Percentiles rank a stretch among this genome's conserved stretches.
These are phyloP conservation scores for Orthosia cruda DNA, from an alignment of 2,888 invertebrate genomes.

Conservation along the genomic window DNA sequence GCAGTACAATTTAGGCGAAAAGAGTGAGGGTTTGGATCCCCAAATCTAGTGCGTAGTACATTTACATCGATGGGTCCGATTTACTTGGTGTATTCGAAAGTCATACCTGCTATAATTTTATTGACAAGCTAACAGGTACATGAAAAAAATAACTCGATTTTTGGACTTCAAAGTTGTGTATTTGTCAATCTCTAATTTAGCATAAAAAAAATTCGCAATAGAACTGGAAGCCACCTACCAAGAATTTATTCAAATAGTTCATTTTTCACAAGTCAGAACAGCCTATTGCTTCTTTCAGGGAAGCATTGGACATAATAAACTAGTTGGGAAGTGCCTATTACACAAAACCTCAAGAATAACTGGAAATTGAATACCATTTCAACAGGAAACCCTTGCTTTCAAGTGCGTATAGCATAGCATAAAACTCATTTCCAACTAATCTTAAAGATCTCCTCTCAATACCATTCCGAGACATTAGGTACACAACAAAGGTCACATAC, in stretches of 20 bases:
- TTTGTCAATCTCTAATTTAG: too few relatives aligned
- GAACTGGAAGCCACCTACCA: too few relatives aligned
- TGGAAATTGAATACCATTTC: background rate
- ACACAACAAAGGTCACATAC: constrained; percentile 39
- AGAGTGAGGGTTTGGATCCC: too few relatives aligned
- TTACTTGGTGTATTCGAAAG: background rate
- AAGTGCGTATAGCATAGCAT: background rate
- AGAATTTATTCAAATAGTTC: too few relatives aligned
- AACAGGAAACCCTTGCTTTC: constrained; percentile 3
- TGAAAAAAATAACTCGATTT: too few relatives aligned
- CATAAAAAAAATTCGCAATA: too few relatives aligned
- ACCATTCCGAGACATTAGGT: constrained; percentile 30
- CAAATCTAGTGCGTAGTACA: too few relatives aligned
- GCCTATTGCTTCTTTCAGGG: background rate
- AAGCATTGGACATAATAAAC: background rate
- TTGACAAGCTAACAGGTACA: background rate
- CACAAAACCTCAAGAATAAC: background rate
- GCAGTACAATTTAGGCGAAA: too few relatives aligned
- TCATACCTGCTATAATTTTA: background rate
- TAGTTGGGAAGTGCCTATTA: background rate
- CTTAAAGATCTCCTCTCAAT: constrained; percentile 32
- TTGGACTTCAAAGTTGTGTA: background rate
- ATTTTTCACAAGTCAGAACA: background rate
- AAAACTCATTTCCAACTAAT: constrained; percentile 27
- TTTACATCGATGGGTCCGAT: background rate